Percentiles rank a stretch among this genome's conserved stretches.
Evolutionary conservation across 2,888 invertebrate genomes (phyloP).

Genomic region (Carpatolechia fugitivella): DNA sequence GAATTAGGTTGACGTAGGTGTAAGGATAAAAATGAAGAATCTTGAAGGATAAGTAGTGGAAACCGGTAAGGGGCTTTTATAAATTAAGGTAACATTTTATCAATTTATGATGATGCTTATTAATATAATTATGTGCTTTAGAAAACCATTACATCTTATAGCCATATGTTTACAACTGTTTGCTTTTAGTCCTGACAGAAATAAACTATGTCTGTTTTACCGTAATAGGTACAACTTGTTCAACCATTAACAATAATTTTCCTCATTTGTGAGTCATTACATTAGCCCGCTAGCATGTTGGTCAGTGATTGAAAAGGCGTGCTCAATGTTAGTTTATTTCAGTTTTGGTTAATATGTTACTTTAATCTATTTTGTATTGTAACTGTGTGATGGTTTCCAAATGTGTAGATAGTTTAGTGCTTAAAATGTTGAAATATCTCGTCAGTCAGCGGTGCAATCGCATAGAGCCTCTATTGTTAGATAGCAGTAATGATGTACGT

Average conservation of each 20-base stretch:
- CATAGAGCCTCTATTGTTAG: constrained; percentile 41
- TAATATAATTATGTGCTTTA: too few relatives aligned
- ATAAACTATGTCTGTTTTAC: constrained; percentile 39
- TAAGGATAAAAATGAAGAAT: too few relatives aligned
- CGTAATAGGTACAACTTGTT: constrained; percentile 41
- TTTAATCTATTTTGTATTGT: not conserved
- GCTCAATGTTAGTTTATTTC: constrained; percentile 19
- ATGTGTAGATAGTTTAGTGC: constrained; percentile 37
- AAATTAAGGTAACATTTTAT: too few relatives aligned
- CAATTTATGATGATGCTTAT: too few relatives aligned
- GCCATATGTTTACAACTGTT: constrained; percentile 38
- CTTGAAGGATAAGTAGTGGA: too few relatives aligned
- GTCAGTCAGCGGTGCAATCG: constrained; percentile 43
- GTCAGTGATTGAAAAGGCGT: constrained; percentile 29
- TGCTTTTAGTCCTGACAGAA: constrained; percentile 38
- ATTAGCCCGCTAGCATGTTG: constrained; percentile 22
- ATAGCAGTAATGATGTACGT: constrained; percentile 38
- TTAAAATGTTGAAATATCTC: constrained; percentile 55
- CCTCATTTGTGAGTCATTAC: constrained; percentile 53
- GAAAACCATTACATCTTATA: constrained; percentile 37
- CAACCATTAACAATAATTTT: constrained; percentile 67
- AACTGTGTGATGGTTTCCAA: constrained; percentile 47
- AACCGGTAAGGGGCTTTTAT: too few relatives aligned
- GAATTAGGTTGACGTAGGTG: too few relatives aligned
- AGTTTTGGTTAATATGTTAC: constrained; percentile 7